These are phyloP conservation scores for Paratrypauchen microcephalus DNA, from an alignment of 2,797 vertebrate species.

Conservation along the genomic window DNA sequence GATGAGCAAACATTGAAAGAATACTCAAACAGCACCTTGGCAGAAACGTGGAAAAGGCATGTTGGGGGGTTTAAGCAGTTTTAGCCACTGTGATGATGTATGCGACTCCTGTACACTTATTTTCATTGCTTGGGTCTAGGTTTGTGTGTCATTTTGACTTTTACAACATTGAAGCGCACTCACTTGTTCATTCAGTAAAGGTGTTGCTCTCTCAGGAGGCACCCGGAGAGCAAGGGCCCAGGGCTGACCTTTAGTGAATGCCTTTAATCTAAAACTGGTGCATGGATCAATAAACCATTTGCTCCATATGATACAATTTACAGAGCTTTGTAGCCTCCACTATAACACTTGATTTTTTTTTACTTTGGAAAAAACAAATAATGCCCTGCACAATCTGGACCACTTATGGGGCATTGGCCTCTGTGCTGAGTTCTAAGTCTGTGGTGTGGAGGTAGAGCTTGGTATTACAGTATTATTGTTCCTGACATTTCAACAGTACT, in stretches of 20 bases:
- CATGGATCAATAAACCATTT: conserved; percentile 76
- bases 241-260: conserved; percentile 66
- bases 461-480: conserved; percentile 3
- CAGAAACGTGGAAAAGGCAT: conserved; percentile 48
- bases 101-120: conserved; percentile 10
- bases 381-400: conserved; percentile 36
- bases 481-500: conserved; percentile 17
- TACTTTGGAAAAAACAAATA: conserved; percentile 43
- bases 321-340: conserved; percentile 58
- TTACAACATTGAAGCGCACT: conserved; percentile 2
- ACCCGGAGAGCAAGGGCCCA: conserved; percentile 43
- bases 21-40: conserved; percentile 69
- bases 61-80: conserved; percentile 39
- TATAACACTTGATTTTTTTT: conserved; percentile 61
- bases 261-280: conserved; percentile 75
- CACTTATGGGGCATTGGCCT: conserved; percentile 41
- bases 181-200: conserved; percentile 62
- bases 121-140: conserved; percentile 9
- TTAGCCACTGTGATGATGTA: conserved; percentile 21
- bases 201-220: conserved; percentile 56
- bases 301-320: conserved; percentile 68
- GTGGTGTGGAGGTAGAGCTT: conserved; percentile 18
- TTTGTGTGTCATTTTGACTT: conserved; percentile 22
- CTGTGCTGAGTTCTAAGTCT: conserved; percentile 44
- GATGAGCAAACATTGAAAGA: conserved; percentile 81